Evolutionary conservation across 2,113 vertebrate species (phyloP), one percentile per base, ranked within the genome.

Genomic region (Apteryx mantelli): DNA sequence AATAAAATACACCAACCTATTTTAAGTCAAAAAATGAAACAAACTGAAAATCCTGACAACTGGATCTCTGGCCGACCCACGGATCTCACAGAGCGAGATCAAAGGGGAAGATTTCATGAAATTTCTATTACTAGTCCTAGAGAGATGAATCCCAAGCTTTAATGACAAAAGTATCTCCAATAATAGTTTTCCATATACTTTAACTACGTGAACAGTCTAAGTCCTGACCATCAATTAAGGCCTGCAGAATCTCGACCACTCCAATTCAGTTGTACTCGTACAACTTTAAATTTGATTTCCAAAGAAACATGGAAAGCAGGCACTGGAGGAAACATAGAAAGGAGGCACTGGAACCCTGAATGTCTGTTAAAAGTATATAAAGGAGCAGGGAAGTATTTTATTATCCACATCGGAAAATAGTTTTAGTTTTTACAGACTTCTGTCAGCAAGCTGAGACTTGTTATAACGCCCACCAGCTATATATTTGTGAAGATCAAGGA

Each of bases 391-490:
- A 92, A 63, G 66, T 44, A 78, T 87, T 97, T 96, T 83, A 92
- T 86, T 95, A 82, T 66, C 93, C 64, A 92, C 83, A 66, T 16
- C 2, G 25, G 71, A 97, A 87, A 97, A 64, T 91, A 86, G 32
- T 87, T 52, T 93, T 80, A 78, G 76, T 92, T 97, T 50, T 97
- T 95, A 96, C 70, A 96, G 86, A 96, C 81, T 97, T 89, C 79
- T 91, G 68, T 89, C 81, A 91, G 78, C 69, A 85, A 88, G 60
- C 68, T 75, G 44, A 89, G 81, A 90, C 61, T 93, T 90, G 70
- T 92, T 97, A 89, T 44, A 88, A 88, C 8, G 18, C 40, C 44
- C 80, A 82, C 52, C 86, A 93, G 61, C 60, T 87, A 79, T 8
- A 76, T 36, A 40, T 71, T 82, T 58, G 84, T 66, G 42, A 94